Conservation (phyloP, 2,888 invertebrate species). For the Acleris sparsana region DNA sequence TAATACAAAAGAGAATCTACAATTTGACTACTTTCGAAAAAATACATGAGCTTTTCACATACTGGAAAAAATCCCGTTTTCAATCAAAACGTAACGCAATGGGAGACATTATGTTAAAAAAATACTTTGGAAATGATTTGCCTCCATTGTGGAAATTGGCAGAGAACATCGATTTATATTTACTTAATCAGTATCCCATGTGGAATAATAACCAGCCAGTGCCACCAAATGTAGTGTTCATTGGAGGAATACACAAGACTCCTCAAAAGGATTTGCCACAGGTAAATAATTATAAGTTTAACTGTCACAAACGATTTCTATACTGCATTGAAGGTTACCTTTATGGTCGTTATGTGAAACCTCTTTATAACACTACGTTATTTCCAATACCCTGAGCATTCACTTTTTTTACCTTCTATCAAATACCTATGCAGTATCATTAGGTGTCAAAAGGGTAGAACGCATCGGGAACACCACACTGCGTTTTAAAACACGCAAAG, state of each 20-base stretch:
- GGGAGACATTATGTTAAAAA: slow-evolving; percentile 32
- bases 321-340: too few relatives aligned
- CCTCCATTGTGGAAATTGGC: neutral
- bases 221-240: slow-evolving; percentile 51
- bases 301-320: too few relatives aligned
- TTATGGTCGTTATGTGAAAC: too few relatives aligned
- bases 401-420: too few relatives aligned
- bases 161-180: slow-evolving; percentile 51
- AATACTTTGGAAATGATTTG: slow-evolving; percentile 41
- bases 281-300: too few relatives aligned
- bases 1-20: slow-evolving; percentile 42
- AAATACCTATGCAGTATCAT: too few relatives aligned
- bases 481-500: too few relatives aligned
- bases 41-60: slow-evolving; percentile 42
- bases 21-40: slow-evolving; percentile 53
- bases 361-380: too few relatives aligned
- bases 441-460: too few relatives aligned
- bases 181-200: slow-evolving; percentile 53
- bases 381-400: too few relatives aligned
- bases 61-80: neutral
- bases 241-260: slow-evolving; percentile 54
- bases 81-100: neutral
- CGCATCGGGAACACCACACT: too few relatives aligned
- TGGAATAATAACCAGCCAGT: slow-evolving; percentile 54
- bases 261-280: slow-evolving; percentile 45